phyloP scores from a whole-genome alignment of 2,113 vertebrate genomes.

The Periophthalmus modestus region DNA sequence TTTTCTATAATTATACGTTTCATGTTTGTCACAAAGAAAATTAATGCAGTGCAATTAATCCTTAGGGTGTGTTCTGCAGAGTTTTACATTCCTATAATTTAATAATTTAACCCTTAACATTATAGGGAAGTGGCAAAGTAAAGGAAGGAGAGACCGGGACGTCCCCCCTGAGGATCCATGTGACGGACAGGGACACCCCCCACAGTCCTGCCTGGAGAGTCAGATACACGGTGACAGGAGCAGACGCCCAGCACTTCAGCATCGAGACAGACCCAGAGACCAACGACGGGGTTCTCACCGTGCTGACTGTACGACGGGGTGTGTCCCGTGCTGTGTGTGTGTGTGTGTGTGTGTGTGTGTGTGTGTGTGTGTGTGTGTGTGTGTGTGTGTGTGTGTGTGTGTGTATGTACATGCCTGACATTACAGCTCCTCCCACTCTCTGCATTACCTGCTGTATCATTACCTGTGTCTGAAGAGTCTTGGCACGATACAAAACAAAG shows the following conservation, averaged over 20 bases:
- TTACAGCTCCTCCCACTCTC: not conserved
- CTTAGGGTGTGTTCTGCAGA: not conserved
- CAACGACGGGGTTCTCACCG: conserved; percentile 68
- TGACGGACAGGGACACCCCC: conserved; percentile 48
- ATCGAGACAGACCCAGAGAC: conserved; percentile 58
- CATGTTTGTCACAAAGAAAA: not conserved
- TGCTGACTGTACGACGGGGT: conserved; percentile 52
- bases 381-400: not conserved
- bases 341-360: not conserved
- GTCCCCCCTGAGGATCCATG: conserved; percentile 44
- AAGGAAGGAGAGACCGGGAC: conserved; percentile 36
- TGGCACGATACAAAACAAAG: not conserved
- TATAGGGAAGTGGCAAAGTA: conserved; percentile 48
- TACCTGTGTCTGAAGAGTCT: not conserved
- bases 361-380: not conserved
- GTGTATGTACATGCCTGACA: not conserved
- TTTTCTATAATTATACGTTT: conserved; percentile 1
- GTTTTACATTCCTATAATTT: not conserved
- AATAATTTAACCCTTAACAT: not conserved
- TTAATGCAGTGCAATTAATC: not conserved
- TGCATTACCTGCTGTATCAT: not conserved
- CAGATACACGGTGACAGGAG: conserved; percentile 54
- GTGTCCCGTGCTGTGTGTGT: too few species aligned
- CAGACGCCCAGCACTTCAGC: conserved; percentile 23
- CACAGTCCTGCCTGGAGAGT: conserved; percentile 54